Percentiles rank a stretch among this genome's conserved stretches.
These are phyloP conservation scores for Girardia tigrina DNA, from an alignment of 2,888 invertebrate genomes.

Conservation along the genomic window DNA sequence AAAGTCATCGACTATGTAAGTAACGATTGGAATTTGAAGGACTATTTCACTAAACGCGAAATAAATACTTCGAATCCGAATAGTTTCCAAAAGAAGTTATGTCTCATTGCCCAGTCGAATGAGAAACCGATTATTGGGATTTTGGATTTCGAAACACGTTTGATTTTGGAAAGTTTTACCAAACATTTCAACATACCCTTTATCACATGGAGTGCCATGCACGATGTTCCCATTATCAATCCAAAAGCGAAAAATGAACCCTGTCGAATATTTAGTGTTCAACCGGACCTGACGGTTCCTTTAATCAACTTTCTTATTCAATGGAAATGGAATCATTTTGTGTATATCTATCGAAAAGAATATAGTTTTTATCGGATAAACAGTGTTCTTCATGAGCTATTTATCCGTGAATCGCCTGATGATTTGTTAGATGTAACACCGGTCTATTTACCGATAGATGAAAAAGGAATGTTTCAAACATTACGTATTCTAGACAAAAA, in stretches of 20 bases:
- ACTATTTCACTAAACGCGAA: background rate
- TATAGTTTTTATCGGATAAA: constrained; percentile 16
- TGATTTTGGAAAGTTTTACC: constrained; percentile 28
- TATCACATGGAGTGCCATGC: constrained; percentile 31
- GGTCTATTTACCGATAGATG: constrained; percentile 12
- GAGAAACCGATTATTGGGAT: background rate
- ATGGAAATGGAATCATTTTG: constrained; percentile 32
- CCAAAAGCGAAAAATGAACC: background rate
- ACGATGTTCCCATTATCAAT: background rate
- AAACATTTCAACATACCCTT: constrained; percentile 29
- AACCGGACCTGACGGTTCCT: constrained; percentile 24
- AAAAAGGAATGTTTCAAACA: background rate
- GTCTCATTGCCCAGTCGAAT: background rate
- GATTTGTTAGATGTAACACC: background rate
- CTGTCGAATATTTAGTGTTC: background rate
- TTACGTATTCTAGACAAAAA: constrained; percentile 13
- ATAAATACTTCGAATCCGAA: background rate
- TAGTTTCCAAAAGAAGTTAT: background rate
- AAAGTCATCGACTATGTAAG: constrained; percentile 6
- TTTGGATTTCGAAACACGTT: background rate
- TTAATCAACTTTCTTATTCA: constrained; percentile 19
- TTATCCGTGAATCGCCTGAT: background rate
- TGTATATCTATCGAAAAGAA: constrained; percentile 27
- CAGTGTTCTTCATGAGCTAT: background rate
- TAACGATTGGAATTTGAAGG: background rate